Percentiles rank a stretch among this genome's conserved stretches.
phyloP scores from a whole-genome alignment of 1,140 invertebrate genomes.

The Stegodyphus dumicola region DNA sequence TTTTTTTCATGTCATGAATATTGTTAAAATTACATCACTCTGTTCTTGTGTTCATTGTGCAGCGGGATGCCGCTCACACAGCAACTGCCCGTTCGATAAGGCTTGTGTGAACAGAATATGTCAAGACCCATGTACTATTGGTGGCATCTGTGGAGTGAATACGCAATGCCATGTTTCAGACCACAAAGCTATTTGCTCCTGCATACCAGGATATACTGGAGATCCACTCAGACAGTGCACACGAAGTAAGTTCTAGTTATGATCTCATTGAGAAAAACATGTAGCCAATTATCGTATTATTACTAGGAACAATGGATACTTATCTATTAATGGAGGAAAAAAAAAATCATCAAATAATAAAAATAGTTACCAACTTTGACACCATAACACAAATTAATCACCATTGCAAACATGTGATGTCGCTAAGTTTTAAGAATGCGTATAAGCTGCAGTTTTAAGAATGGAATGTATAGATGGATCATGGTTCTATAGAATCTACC shows the following conservation, averaged over 20 bases:
- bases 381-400: too few relatives aligned
- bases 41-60: background rate
- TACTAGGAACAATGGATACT: too few relatives aligned
- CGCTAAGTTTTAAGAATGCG: too few relatives aligned
- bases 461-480: too few relatives aligned
- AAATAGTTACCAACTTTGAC: too few relatives aligned
- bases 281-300: too few relatives aligned
- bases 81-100: conserved; percentile 80
- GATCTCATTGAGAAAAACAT: too few relatives aligned
- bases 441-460: too few relatives aligned
- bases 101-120: conserved; percentile 84
- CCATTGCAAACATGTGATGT: too few relatives aligned
- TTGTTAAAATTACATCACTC: background rate
- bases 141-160: conserved; percentile 81
- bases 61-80: conserved; percentile 64
- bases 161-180: conserved; percentile 83
- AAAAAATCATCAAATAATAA: too few relatives aligned
- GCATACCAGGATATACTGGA: conserved; percentile 84
- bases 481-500: too few relatives aligned
- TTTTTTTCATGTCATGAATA: background rate
- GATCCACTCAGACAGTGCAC: conserved; percentile 84
- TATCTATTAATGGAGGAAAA: too few relatives aligned
- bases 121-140: conserved; percentile 78
- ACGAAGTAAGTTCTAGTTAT: conserved; percentile 68
- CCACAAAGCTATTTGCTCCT: conserved; percentile 86